Evolutionary conservation across 2,888 invertebrate genomes (phyloP), one percentile per base, ranked within the genome.

Genomic region (Hemaris fuciformis): DNA sequence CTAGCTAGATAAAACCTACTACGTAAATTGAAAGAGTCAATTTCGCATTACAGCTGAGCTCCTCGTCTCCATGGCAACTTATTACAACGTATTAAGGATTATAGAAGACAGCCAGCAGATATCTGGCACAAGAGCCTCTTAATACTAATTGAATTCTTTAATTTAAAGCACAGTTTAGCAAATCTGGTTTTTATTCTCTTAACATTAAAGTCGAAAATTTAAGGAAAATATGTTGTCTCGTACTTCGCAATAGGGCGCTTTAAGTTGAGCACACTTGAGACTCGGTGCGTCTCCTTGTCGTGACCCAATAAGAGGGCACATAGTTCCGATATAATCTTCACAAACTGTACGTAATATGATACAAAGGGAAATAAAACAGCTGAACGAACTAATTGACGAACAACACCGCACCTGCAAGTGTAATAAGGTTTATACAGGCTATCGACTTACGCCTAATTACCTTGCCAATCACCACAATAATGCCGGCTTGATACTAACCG

Each of bases 241-340:
- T 41, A 38, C 15, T 25, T 59, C n/a, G 56, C 58, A 70, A 61
- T 72, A 59, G 57, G 58, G 60, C 56, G 60, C 61, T 65, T 62
- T 27, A 13, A 20, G 4, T 53, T 25, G 59, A 73, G 68, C 23
- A 57, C 41, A 15, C 68, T 66, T 41, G 60, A 67, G 45, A 22
- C 43, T 62, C 46, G 62, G 62, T 65, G 61, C 68, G 72, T 69
- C 66, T 67, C 68, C 64, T 62, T 63, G 60, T 59, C 74, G 65
- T 74, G 74, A 73, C 71, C 72, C 61, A 69, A 58, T 74, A 65
- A 66, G 48, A 59, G 57, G 61, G 43, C n/a, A 23, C 23, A 41
- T 57, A 68, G 62, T 64, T 31, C 38, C 10, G 38, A 48, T 41
- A 13, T 53, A 53, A 53, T 53, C 48, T 27, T 27, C n/a, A 18